Conservation (phyloP, 30 jellyfish, hydroid and myxozoan genomes). For the Nemopilema nomurai region DNA sequence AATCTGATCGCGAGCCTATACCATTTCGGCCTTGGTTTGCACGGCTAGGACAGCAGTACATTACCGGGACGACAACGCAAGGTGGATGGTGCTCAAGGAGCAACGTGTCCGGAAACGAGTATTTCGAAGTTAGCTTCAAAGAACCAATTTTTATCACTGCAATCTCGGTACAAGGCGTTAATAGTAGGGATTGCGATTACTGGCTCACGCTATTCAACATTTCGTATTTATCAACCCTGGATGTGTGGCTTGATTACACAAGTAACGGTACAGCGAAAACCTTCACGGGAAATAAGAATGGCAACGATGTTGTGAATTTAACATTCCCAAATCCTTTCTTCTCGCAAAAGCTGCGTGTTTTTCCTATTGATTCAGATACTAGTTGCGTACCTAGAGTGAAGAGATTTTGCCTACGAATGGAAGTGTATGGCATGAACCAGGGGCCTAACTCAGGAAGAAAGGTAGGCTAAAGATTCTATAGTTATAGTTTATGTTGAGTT, state of each 20-base stretch:
- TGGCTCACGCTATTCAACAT: constrained; percentile 52
- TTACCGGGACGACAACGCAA: constrained; percentile 37
- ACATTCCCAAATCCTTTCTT: constrained; percentile 7
- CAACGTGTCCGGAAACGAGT: constrained; percentile 11
- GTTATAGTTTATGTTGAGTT: no score
- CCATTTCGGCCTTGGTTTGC: constrained; percentile 35
- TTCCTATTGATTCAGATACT: constrained; percentile 35
- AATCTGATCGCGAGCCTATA: constrained; percentile 31
- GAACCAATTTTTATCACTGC: constrained; percentile 34
- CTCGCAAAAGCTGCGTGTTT: constrained; percentile 50
- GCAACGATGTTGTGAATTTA: background rate
- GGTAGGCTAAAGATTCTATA: background rate
- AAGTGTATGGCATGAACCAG: constrained; percentile 2
- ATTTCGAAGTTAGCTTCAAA: constrained; percentile 37
- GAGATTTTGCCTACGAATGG: constrained; percentile 38
- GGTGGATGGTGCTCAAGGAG: constrained; percentile 80
- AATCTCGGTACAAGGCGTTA: constrained; percentile 54
- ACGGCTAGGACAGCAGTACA: constrained; percentile 13
- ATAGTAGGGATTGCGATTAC: constrained; percentile 31
- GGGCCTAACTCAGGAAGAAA: background rate
- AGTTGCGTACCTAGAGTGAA: background rate
- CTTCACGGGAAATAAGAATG: constrained; percentile 6
- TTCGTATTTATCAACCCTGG: background rate
- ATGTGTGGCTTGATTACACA: constrained; percentile 24
- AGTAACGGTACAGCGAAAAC: background rate